Evolutionary conservation across 2,113 vertebrate species (phyloP).

Genomic region (Notechis scutatus): DNA sequence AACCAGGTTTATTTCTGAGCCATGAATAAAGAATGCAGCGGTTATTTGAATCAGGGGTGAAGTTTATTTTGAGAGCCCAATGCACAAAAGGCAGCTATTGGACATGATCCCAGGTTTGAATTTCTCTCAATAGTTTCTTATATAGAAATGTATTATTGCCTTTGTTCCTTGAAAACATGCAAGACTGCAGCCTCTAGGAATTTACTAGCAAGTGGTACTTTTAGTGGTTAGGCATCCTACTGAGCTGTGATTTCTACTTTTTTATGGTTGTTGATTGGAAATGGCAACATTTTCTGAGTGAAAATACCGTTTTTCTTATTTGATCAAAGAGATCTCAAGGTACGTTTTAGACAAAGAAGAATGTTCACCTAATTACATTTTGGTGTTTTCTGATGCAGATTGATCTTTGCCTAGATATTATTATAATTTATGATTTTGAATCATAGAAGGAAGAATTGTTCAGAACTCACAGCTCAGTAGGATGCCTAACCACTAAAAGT

Average conservation of each 20-base stretch:
- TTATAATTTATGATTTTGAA: background rate
- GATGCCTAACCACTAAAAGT: background rate
- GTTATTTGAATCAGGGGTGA: background rate
- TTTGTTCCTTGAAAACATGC: background rate
- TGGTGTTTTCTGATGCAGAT: background rate
- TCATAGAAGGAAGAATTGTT: background rate
- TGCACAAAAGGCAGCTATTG: background rate
- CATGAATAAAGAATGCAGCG: background rate
- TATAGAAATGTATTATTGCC: background rate
- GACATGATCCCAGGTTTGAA: background rate
- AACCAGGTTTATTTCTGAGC: background rate
- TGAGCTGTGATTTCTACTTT: background rate
- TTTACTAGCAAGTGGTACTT: background rate
- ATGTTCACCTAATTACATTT: no score
- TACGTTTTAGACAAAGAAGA: no score
- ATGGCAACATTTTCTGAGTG: no score
- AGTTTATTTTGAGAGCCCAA: background rate
- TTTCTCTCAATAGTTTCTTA: background rate
- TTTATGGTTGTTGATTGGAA: background rate
- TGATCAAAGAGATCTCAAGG: no score
- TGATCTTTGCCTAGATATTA: background rate
- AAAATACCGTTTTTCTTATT: no score
- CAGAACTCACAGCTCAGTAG: background rate
- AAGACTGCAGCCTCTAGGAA: background rate
- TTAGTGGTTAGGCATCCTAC: background rate